Conservation (phyloP, 2,113 vertebrate genomes). For the Calypte anna region DNA sequence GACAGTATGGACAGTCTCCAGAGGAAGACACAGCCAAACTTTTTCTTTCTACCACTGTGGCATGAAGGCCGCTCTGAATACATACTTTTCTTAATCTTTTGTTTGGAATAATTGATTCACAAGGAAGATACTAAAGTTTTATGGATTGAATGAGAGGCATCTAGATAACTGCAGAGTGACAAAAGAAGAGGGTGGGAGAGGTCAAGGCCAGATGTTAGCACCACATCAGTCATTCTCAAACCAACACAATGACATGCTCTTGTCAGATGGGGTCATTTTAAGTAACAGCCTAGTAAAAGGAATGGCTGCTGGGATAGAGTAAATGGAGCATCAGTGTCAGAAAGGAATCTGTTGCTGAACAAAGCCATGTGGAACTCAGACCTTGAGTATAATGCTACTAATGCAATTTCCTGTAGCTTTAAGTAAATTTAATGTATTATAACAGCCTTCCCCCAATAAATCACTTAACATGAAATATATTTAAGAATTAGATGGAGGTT, state of each 20-base stretch:
- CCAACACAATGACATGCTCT: constrained; percentile 82
- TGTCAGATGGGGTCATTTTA: constrained; percentile 83
- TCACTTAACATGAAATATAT: constrained; percentile 64
- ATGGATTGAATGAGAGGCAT: constrained; percentile 65
- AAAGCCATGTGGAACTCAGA: constrained; percentile 83
- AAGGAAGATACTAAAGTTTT: constrained; percentile 35
- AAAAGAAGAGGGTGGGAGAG: constrained; percentile 78
- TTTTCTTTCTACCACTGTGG: not conserved
- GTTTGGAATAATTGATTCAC: constrained; percentile 56
- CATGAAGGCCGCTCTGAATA: not conserved
- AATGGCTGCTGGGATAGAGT: constrained; percentile 66
- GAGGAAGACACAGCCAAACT: not conserved
- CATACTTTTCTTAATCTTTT: constrained; percentile 33
- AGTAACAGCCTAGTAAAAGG: constrained; percentile 76
- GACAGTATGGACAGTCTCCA: not conserved
- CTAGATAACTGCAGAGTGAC: constrained; percentile 71
- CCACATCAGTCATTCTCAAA: constrained; percentile 88
- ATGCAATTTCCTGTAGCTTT: constrained; percentile 64
- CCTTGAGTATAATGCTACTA: constrained; percentile 67
- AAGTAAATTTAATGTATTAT: constrained; percentile 72
- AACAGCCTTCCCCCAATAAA: constrained; percentile 69
- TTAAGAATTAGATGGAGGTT: not conserved
- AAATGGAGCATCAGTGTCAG: constrained; percentile 84
- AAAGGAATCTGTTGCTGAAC: constrained; percentile 87
- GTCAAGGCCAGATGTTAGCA: constrained; percentile 85